These are phyloP conservation scores for Euzophera pinguis DNA, from an alignment of 2,888 invertebrate species.

Conservation along the genomic window DNA sequence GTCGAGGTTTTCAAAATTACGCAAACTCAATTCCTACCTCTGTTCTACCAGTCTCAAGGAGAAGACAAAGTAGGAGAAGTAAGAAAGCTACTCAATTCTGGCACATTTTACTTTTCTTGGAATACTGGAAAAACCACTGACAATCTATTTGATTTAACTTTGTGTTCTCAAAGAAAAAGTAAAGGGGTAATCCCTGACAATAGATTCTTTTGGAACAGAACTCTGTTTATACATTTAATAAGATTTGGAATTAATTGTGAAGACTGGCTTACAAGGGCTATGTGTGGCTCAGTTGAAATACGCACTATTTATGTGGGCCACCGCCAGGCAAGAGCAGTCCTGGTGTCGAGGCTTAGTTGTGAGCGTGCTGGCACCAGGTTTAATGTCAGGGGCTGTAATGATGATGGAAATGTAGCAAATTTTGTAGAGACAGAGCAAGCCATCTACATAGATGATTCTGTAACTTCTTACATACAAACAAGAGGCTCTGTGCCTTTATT, in stretches of 20 bases:
- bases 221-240: slow-evolving; percentile 95
- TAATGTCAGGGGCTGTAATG: slow-evolving; percentile 99
- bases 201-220: slow-evolving; percentile 99
- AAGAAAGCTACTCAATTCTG: slow-evolving; percentile 96
- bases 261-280: slow-evolving; percentile 95
- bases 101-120: slow-evolving; percentile 98
- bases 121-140: slow-evolving; percentile 70
- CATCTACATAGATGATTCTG: slow-evolving; percentile 93
- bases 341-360: slow-evolving; percentile 97
- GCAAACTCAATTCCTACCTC: slow-evolving; percentile 93
- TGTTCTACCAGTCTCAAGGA: slow-evolving; percentile 84
- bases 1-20: slow-evolving; percentile 97
- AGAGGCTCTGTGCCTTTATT: slow-evolving; percentile 98
- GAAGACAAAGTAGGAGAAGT: slow-evolving; percentile 82
- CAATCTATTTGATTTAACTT: slow-evolving; percentile 91
- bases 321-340: slow-evolving; percentile 95
- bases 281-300: slow-evolving; percentile 99
- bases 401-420: slow-evolving; percentile 99
- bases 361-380: slow-evolving; percentile 99
- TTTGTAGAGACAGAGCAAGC: slow-evolving; percentile 99
- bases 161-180: slow-evolving; percentile 94
- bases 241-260: slow-evolving; percentile 94
- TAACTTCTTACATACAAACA: slow-evolving; percentile 94
- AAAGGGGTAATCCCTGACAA: slow-evolving; percentile 92
- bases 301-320: slow-evolving; percentile 99